Percentiles rank a stretch among this genome's conserved stretches.
phyloP scores from a whole-genome alignment of 2,113 vertebrate species.

The Isichthys henryi region DNA sequence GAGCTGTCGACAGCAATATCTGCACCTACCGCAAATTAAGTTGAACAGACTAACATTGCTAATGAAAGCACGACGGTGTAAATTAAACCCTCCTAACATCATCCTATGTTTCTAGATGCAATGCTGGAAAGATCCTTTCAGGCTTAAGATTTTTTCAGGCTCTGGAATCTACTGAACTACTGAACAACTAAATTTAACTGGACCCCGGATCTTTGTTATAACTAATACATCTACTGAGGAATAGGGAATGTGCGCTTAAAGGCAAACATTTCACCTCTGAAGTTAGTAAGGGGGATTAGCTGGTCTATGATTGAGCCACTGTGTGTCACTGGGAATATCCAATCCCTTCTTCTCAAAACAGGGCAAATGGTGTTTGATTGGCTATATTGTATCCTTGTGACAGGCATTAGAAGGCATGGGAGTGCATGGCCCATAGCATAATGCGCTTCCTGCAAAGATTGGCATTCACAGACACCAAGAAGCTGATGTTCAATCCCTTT shows the following conservation, averaged over 20 bases:
- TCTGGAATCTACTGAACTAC: neutral
- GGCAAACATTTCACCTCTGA: neutral
- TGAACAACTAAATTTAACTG: neutral
- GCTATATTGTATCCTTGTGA: neutral
- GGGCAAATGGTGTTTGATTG: neutral
- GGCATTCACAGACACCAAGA: neutral
- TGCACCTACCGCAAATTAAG: neutral
- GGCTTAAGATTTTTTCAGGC: neutral
- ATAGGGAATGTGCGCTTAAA: neutral
- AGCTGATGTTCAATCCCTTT: neutral
- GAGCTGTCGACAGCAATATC: neutral
- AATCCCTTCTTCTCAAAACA: neutral
- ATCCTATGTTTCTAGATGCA: neutral
- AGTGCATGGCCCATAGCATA: neutral
- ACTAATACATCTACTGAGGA: neutral
- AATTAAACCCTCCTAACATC: conserved; percentile 5
- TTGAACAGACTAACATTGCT: neutral
- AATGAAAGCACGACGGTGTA: neutral
- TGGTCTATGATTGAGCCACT: neutral
- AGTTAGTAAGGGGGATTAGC: neutral
- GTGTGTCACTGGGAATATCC: neutral
- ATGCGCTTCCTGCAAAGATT: neutral
- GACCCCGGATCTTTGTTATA: neutral
- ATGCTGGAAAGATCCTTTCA: neutral
- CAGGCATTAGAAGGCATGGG: neutral